A percentile compares a stretch with the other conserved stretches of the same genome.
These are phyloP conservation scores for Nomada ruficornis DNA, from an alignment of 2,888 invertebrate genomes.

Conservation along the genomic window DNA sequence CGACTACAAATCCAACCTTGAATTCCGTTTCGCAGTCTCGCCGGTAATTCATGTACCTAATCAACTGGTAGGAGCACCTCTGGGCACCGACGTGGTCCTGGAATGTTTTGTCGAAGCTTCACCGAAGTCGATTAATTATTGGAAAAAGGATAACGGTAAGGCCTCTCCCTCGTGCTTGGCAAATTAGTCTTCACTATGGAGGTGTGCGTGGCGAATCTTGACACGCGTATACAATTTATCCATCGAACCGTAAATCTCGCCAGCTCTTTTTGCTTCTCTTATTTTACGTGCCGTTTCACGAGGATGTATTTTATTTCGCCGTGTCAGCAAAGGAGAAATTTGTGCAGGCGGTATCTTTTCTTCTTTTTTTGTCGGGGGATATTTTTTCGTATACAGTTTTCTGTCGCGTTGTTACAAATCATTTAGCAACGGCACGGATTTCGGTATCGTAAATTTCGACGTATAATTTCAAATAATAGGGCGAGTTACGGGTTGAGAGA, in stretches of 20 bases:
- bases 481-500: too few relatives aligned
- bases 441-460: too few relatives aligned
- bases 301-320: too few relatives aligned
- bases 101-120: conserved; percentile 96
- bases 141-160: conserved; percentile 94
- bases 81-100: conserved; percentile 93
- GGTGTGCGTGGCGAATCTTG: not conserved
- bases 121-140: conserved; percentile 95
- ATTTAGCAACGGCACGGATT: too few relatives aligned
- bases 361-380: too few relatives aligned
- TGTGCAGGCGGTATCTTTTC: too few relatives aligned
- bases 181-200: conserved; percentile 5
- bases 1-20: conserved; percentile 44
- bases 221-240: not conserved
- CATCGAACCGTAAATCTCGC: not conserved
- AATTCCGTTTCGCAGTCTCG: conserved; percentile 88
- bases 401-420: too few relatives aligned
- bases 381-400: too few relatives aligned
- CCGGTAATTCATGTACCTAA: conserved; percentile 96
- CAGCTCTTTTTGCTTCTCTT: too few relatives aligned
- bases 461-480: too few relatives aligned
- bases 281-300: too few relatives aligned
- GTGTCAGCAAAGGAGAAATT: too few relatives aligned
- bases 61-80: conserved; percentile 95
- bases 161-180: not conserved